Percentiles rank a stretch among this genome's conserved stretches.
Evolutionary conservation across 2,888 invertebrate species (phyloP).

Genomic region (Platycheirus rosarum): DNA sequence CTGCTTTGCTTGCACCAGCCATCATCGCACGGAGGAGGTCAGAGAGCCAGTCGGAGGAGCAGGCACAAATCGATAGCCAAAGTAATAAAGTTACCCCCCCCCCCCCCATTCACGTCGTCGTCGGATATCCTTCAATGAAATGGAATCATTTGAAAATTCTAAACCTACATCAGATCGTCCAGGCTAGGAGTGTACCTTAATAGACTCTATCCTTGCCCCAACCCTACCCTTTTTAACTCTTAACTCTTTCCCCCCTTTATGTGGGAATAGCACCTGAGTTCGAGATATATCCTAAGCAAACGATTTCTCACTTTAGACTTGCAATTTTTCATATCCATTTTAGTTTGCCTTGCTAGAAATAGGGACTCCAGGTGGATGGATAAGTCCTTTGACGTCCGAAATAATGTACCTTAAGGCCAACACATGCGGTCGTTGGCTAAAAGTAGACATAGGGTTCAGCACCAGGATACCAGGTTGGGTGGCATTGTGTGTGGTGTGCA

Average conservation of each 20-base stretch:
- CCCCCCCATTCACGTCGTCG: no score
- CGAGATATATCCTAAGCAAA: slow-evolving; percentile 37
- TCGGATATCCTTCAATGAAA: slow-evolving; percentile 49
- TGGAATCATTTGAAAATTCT: slow-evolving; percentile 65
- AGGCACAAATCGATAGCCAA: slow-evolving; percentile 42
- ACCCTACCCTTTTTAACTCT: no score
- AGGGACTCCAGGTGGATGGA: slow-evolving; percentile 20
- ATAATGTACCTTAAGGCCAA: slow-evolving; percentile 46
- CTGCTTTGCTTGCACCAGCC: slow-evolving; percentile 27
- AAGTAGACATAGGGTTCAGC: not conserved
- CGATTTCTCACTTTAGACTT: slow-evolving; percentile 52
- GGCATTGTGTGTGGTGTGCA: not conserved
- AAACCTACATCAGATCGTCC: slow-evolving; percentile 37
- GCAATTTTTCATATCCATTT: slow-evolving; percentile 65
- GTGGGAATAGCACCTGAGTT: not conserved
- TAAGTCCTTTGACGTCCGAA: slow-evolving; percentile 54
- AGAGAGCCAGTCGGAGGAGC: not conserved
- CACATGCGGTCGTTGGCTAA: slow-evolving; percentile 40
- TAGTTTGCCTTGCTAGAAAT: not conserved
- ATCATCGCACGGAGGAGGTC: not conserved
- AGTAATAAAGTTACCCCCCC: slow-evolving; percentile 59
- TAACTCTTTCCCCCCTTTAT: not conserved
- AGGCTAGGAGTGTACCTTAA: slow-evolving; percentile 55
- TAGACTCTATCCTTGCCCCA: slow-evolving; percentile 52
- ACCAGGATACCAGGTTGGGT: not conserved